Base-by-base conservation (phyloP, 2,113 vertebrate genomes). In the Nerophis lumbriciformis region DNA sequence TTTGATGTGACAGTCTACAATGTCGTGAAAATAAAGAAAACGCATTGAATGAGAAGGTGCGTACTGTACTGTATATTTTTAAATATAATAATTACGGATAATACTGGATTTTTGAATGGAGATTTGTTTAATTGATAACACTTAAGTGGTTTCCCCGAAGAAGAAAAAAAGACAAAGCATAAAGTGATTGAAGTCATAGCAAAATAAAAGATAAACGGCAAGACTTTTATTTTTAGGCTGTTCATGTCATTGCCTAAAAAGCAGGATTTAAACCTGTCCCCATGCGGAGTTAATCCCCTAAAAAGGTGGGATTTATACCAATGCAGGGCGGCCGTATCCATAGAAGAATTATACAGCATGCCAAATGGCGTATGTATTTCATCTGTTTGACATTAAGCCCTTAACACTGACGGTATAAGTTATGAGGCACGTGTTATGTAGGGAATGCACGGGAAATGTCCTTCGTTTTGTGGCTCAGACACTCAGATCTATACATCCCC, bases 221-320 rank as follows among this genome's bases (percentile, higher is more conserved):
- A 11, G 42, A 45, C 42, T 45, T 45, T 12, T 45, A 45, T 45
- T 45, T 45, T 45, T 45, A 11, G 78, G 71, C 79, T 51, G 71
- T 81, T 83, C 64, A 52, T 85, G 69, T 85, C 57, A 53, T 56
- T 65, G 63, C 69, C 67, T 73, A 65, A 72, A 50, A 75, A 68
- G 36, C 64, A 58, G 80, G 81, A 80, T 85, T 82, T 73, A 77
- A 72, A 51, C 54, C 55, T 11, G 48, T 63, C 58, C 57, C 13
- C 54, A 69, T 57, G 53, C 67, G 51, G 58, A 76, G 53, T 67
- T 80, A 80, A 88, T 85, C 72, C 80, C 56, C 55, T 45, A 77
- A 74, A 80, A 71, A 73, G 71, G 59, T 53, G 63, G 77, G 82
- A 85, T 87, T 85, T 81, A 84, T 80, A 62, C 38, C 53, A 54